Percentiles rank a stretch among this genome's conserved stretches.
These are phyloP conservation scores for Hanleya hanleyi DNA, from an alignment of 2,888 invertebrate species.

Conservation along the genomic window DNA sequence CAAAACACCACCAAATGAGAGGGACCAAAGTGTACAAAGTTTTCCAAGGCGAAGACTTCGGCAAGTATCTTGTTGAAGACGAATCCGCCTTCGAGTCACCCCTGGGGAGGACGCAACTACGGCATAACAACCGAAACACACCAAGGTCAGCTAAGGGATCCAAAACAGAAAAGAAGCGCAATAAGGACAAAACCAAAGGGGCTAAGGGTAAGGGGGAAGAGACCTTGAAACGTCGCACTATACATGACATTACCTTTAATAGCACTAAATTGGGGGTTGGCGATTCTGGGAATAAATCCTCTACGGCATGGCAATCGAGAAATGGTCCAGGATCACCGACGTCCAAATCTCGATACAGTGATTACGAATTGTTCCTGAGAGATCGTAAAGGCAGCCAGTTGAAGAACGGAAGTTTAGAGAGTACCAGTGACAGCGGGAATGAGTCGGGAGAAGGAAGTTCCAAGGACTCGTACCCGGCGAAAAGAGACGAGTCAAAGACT, in stretches of 20 bases:
- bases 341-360: not conserved
- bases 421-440: not conserved
- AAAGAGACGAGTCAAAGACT: not conserved
- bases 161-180: not conserved
- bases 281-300: not conserved
- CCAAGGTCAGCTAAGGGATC: not conserved
- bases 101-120: not conserved
- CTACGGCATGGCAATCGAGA: not conserved
- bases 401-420: not conserved
- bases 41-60: not conserved
- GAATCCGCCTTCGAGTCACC: not conserved
- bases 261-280: not conserved
- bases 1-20: not conserved
- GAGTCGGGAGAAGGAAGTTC: not conserved
- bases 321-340: not conserved
- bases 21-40: not conserved
- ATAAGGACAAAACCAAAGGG: not conserved
- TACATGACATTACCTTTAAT: not conserved
- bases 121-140: not conserved
- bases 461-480: not conserved
- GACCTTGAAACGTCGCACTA: not conserved
- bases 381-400: not conserved
- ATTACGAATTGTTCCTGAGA: not conserved
- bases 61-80: not conserved
- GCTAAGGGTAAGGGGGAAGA: not conserved